Base-by-base conservation (phyloP, 92 coral and sea anemone genomes). In the Epizoanthus illoricatus region DNA sequence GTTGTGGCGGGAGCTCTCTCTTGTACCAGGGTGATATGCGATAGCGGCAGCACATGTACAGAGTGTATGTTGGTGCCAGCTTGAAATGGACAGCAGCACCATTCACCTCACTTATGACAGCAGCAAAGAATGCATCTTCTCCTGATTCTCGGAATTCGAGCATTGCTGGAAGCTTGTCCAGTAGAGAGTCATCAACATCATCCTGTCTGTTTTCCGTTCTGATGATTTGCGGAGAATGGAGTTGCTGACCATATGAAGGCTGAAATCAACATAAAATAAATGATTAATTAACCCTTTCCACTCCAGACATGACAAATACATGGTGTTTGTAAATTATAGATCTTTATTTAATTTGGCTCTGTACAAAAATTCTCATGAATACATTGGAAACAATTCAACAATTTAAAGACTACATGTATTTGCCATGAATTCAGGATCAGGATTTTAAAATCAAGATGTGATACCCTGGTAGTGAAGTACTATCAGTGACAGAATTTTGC, bases 51-150 rank as follows among this genome's bases (percentile, higher is more conserved):
- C 99, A 97, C 99, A 97, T 97, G 87, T 97, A 97, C 70, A 97
- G 86, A 11, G 98, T 97, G 84, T 94, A 97, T 8, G 99, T 97
- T 33, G 99, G 99, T 0, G 99, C 98, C 57, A 97, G 91, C 84
- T 97, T 97, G 83, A 97, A 97, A 52, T 97, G 98, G 23, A 97
- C 99, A 47, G 97, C 97, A 3, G 90, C 93, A 16, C 99, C 99
- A 85, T 97, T 97, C 18, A 97, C 99, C 65, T 97, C 99, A 28
- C 99, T 97, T 63, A 91, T 80, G 24, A 97, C 99, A 7, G 95
- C 98, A 47, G 99, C 99, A 87, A 97, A 97, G 89, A 97, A 97
- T 15, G 99, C 99, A 70, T 97, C 99, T 74, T 97, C 99, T 17
- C 99, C 99, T 18, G 96, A 89, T 71, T 97, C 99, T 54, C 92